These are phyloP conservation scores for Cephalopachus bancanus DNA, from an alignment of 2,797 vertebrate genomes.

Conservation along the genomic window DNA sequence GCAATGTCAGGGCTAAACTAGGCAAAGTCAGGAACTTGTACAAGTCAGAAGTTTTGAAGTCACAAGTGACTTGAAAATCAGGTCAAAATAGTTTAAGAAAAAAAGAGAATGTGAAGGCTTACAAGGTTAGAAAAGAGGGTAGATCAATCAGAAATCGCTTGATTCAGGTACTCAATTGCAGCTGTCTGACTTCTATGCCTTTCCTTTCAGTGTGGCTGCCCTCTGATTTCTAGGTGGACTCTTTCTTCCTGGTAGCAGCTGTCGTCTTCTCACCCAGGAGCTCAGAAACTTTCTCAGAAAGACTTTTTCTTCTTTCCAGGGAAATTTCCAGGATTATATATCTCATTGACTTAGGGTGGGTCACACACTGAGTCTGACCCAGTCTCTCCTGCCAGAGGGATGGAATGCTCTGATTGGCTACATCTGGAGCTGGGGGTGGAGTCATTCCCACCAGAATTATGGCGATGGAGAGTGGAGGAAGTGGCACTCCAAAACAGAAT, in stretches of 20 bases:
- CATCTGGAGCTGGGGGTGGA: background rate
- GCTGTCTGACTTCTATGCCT: background rate
- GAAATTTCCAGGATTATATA: background rate
- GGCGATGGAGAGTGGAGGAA: background rate
- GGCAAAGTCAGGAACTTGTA: background rate
- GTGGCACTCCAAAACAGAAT: background rate
- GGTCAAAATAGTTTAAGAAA: slow-evolving; percentile 27
- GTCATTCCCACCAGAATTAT: background rate
- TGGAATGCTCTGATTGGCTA: slow-evolving; percentile 6
- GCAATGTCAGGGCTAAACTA: background rate
- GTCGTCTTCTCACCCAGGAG: slow-evolving; percentile 7
- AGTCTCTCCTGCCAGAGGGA: background rate
- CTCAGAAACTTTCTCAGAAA: background rate
- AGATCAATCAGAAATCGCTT: background rate
- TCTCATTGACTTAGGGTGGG: background rate
- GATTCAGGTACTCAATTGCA: background rate
- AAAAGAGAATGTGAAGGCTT: background rate
- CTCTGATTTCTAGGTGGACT: background rate
- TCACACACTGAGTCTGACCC: background rate
- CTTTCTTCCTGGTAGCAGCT: background rate
- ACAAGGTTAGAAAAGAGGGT: background rate
- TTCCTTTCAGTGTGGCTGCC: background rate
- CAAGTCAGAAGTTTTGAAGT: slow-evolving; percentile 19
- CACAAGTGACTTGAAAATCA: background rate
- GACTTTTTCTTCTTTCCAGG: slow-evolving; percentile 10